phyloP scores from a whole-genome alignment of 2,113 vertebrate species.

The Corvus hawaiiensis region DNA sequence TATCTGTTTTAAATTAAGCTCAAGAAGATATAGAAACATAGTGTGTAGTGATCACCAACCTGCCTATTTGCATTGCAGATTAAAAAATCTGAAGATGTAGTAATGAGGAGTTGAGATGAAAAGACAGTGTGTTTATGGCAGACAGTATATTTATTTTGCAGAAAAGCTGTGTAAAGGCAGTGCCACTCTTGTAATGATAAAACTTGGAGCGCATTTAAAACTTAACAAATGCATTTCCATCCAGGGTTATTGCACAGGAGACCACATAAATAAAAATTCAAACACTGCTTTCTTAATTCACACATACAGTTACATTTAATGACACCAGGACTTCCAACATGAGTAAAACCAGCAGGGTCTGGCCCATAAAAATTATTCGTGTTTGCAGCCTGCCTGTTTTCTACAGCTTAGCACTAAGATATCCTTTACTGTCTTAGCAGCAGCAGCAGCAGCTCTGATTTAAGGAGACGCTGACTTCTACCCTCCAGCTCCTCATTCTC shows the following conservation, averaged over 20 bases:
- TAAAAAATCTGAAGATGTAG: conserved; percentile 38
- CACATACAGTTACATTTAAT: conserved; percentile 24
- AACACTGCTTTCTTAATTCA: conserved; percentile 20
- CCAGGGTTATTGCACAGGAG: conserved; percentile 8
- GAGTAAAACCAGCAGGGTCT: conserved; percentile 22
- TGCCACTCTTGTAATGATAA: background rate
- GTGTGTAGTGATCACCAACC: background rate
- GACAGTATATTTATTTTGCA: conserved; percentile 34
- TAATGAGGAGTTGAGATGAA: conserved; percentile 23
- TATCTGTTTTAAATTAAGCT: conserved; percentile 49
- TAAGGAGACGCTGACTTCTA: background rate
- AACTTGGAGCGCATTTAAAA: conserved; percentile 21
- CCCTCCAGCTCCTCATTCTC: background rate
- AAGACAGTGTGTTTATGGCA: background rate
- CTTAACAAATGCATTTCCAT: conserved; percentile 36
- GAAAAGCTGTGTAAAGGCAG: conserved; percentile 24
- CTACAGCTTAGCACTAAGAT: background rate
- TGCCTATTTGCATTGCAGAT: conserved; percentile 49
- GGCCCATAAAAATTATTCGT: conserved; percentile 31
- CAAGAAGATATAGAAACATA: background rate
- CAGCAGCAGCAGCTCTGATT: background rate
- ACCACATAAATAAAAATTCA: conserved; percentile 33
- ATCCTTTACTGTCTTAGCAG: conserved; percentile 1
- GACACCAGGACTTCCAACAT: background rate
- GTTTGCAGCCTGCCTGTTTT: conserved; percentile 38